Conservation (phyloP, 2,888 invertebrate species). For the Oligia fasciuncula region DNA sequence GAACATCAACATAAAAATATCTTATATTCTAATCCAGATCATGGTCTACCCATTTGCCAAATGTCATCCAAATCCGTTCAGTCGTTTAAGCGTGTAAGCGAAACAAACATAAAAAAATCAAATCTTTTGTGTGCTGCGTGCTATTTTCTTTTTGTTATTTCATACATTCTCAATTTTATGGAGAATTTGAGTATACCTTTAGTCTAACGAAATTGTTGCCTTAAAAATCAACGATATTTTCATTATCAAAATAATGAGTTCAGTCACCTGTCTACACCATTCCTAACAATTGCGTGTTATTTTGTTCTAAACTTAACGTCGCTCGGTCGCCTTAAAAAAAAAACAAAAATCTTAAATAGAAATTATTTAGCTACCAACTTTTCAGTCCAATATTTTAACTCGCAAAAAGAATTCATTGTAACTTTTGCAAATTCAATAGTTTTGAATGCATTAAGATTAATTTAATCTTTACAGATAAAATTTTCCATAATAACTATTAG, state of each 20-base stretch:
- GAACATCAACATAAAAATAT: too few relatives aligned
- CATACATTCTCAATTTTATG: background rate
- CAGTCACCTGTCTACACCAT: conserved; percentile 5
- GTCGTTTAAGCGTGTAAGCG: background rate
- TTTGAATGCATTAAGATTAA: conserved; percentile 46
- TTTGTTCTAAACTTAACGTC: background rate
- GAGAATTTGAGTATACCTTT: background rate
- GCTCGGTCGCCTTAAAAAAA: background rate
- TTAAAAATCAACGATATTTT: background rate
- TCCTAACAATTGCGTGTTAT: background rate
- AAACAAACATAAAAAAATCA: background rate
- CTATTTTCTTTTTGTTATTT: background rate
- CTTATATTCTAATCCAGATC: too few relatives aligned
- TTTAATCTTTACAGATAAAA: conserved; percentile 27
- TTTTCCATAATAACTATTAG: conserved; percentile 28
- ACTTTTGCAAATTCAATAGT: conserved; percentile 51
- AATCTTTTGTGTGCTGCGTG: background rate
- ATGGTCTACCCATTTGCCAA: accelerated
- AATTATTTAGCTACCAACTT: conserved; percentile 43
- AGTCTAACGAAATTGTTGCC: background rate
- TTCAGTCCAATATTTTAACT: conserved; percentile 29
- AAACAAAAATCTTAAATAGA: background rate
- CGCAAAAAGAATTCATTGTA: conserved; percentile 38
- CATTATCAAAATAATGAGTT: background rate
- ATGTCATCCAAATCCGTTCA: background rate